Conservation (phyloP, 2,888 invertebrate species). For the Hirtodrosophila trivittata region DNA sequence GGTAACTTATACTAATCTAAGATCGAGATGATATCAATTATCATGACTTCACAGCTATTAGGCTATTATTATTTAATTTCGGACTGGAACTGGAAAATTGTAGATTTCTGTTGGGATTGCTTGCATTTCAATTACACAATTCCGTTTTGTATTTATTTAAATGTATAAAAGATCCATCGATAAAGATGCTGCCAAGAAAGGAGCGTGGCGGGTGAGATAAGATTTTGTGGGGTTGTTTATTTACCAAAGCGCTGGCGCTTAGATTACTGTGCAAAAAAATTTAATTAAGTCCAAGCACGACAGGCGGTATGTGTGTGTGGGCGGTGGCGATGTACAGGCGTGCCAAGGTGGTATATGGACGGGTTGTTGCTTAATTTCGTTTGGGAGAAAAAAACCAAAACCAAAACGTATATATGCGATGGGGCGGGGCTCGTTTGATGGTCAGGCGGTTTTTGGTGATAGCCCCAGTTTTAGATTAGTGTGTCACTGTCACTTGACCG, state of each 20-base stretch:
- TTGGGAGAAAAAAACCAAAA: constrained; percentile 5
- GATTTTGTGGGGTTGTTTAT: constrained; percentile 49
- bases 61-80: too few species aligned
- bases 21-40: too few species aligned
- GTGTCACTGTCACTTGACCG: constrained; percentile 54
- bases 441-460: constrained; percentile 32
- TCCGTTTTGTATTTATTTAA: constrained; percentile 16
- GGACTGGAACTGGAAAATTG: too few species aligned
- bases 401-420: constrained; percentile 5
- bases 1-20: too few species aligned
- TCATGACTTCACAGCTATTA: too few species aligned
- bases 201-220: constrained; percentile 40
- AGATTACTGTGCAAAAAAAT: constrained; percentile 62
- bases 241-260: constrained; percentile 49
- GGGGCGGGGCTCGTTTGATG: constrained; percentile 55
- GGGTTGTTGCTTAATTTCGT: constrained; percentile 56
- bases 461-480: constrained; percentile 46
- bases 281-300: constrained; percentile 69
- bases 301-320: constrained; percentile 22
- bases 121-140: background rate
- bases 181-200: constrained; percentile 27
- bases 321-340: constrained; percentile 27
- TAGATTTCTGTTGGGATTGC: too few species aligned
- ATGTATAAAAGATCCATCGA: constrained; percentile 25
- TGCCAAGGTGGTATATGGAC: constrained; percentile 26